Conservation (phyloP, 2,888 invertebrate genomes). For the Harpalus rubripes region DNA sequence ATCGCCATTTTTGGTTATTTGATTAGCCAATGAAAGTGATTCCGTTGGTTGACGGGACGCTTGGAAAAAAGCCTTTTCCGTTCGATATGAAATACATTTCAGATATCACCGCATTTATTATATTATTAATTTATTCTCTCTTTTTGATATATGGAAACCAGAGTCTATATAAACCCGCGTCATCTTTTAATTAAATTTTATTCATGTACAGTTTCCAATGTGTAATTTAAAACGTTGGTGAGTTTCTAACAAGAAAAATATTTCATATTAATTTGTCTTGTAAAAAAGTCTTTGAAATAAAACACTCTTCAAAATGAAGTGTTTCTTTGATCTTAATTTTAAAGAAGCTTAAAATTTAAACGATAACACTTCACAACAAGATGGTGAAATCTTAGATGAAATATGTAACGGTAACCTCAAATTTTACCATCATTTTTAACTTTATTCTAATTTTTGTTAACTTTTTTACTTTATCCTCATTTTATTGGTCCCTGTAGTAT, state of each 20-base stretch:
- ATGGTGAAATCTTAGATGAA: background rate
- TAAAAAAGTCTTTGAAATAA: slow-evolving; percentile 29
- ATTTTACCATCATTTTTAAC: background rate
- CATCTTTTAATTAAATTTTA: slow-evolving; percentile 17
- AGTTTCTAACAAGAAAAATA: slow-evolving; percentile 22
- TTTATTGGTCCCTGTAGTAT: background rate
- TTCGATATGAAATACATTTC: slow-evolving; percentile 29
- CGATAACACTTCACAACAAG: slow-evolving; percentile 12
- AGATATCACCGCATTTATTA: background rate
- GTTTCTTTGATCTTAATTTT: slow-evolving; percentile 31
- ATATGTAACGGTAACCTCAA: slow-evolving; percentile 6
- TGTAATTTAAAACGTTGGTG: slow-evolving; percentile 1
- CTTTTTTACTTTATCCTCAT: background rate
- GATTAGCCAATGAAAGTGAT: slow-evolving; percentile 46
- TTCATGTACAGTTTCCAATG: background rate
- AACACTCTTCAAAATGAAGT: slow-evolving; percentile 33
- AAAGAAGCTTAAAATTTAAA: slow-evolving; percentile 22
- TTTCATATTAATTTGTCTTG: slow-evolving; percentile 22
- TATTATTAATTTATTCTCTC: slow-evolving; percentile 7
- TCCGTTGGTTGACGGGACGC: slow-evolving; percentile 37
- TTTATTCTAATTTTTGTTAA: background rate
- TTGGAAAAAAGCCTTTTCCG: slow-evolving; percentile 29
- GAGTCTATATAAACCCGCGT: background rate
- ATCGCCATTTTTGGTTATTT: slow-evolving; percentile 51
- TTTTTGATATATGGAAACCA: background rate